These are phyloP conservation scores for Reinhardtius hippoglossoides DNA, from an alignment of 2,113 vertebrate genomes.

Conservation along the genomic window DNA sequence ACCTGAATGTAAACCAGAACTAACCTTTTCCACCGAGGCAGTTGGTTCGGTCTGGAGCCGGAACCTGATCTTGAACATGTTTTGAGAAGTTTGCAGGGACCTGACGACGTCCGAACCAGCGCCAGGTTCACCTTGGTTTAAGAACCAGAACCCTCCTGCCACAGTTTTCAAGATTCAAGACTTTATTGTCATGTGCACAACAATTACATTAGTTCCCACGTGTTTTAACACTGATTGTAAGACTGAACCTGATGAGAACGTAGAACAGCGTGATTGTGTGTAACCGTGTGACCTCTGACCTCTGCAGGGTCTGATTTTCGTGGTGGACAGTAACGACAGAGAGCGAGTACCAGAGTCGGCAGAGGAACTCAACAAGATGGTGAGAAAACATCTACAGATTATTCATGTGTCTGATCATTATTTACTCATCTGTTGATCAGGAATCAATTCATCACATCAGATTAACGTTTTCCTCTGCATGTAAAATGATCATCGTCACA, in stretches of 20 bases:
- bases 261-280: background rate
- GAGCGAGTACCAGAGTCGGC: slow-evolving; percentile 89
- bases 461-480: background rate
- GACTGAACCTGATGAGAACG: too few species aligned
- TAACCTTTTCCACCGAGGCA: too few species aligned
- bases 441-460: background rate
- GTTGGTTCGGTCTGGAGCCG: too few species aligned
- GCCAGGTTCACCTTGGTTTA: too few species aligned
- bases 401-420: background rate
- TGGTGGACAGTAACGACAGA: slow-evolving; percentile 93
- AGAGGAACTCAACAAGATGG: slow-evolving; percentile 91
- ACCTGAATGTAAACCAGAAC: too few species aligned
- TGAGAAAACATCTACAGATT: slow-evolving; percentile 48
- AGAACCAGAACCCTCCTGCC: too few species aligned
- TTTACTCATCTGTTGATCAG: background rate
- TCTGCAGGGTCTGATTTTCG: slow-evolving; percentile 90
- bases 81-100: too few species aligned
- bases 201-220: background rate
- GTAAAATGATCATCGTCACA: background rate
- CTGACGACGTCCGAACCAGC: too few species aligned
- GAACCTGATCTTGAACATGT: too few species aligned
- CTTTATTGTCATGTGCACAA: too few species aligned
- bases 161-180: background rate
- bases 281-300: slow-evolving; percentile 15
- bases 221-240: background rate